Evolutionary conservation across 2,113 vertebrate genomes (phyloP).

Genomic region (Cynocephalus volans): DNA sequence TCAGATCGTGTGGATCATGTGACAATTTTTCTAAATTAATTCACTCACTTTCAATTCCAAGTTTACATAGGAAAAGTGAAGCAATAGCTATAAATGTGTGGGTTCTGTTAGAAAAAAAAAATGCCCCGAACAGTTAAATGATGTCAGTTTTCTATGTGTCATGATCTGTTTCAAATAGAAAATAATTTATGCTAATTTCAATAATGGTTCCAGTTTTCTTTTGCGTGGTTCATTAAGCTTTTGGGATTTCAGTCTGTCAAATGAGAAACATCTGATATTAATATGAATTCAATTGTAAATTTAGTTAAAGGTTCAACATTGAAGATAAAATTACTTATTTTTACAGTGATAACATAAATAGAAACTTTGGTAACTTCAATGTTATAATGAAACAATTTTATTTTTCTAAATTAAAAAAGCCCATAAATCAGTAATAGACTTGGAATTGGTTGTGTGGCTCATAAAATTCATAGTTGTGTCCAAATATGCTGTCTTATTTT

Average conservation of each 20-base stretch:
- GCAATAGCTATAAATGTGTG: background rate
- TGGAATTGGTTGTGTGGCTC: background rate
- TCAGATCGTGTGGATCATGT: background rate
- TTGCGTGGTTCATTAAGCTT: background rate
- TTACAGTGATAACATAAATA: background rate
- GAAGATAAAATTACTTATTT: constrained; percentile 44
- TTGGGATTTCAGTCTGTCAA: background rate
- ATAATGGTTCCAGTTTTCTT: background rate
- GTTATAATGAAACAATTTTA: background rate
- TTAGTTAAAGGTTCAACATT: background rate
- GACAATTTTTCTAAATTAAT: background rate
- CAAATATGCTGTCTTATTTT: background rate
- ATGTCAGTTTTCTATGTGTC: background rate
- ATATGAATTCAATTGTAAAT: background rate
- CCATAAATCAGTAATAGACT: background rate
- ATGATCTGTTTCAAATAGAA: background rate
- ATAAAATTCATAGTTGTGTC: background rate
- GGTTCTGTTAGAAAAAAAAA: background rate
- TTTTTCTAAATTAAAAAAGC: background rate
- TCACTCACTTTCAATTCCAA: background rate
- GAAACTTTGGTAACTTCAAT: background rate
- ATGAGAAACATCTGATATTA: background rate
- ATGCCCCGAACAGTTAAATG: background rate
- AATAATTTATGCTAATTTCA: background rate
- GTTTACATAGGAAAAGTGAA: background rate